phyloP scores from a whole-genome alignment of 1,140 invertebrate genomes.

The Prorops nasuta region DNA sequence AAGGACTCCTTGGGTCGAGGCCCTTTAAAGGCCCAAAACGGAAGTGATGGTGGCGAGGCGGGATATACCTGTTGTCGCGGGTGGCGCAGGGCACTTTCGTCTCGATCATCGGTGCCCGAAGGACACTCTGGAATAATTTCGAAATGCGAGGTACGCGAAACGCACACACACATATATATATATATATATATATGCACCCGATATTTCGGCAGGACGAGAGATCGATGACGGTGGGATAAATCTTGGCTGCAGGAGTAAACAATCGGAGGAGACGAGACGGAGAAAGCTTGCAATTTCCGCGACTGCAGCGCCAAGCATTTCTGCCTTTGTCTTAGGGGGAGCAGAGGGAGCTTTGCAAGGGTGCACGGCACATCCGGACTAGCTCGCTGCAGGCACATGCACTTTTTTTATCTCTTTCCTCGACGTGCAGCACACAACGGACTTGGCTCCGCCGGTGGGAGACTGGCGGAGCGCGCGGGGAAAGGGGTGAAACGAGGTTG shows the following conservation, averaged over 20 bases:
- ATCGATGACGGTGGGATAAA: too few species aligned
- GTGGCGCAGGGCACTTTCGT: too few species aligned
- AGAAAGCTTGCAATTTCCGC: conserved; percentile 44
- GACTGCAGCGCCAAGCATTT: conserved; percentile 49
- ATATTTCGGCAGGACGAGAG: too few species aligned
- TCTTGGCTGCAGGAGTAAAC: too few species aligned
- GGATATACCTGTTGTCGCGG: too few species aligned
- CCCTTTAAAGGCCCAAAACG: conserved; percentile 43
- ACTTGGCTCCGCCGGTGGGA: conserved; percentile 2
- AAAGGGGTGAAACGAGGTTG: conserved; percentile 26
- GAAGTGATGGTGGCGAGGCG: too few species aligned
- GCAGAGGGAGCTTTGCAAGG: conserved; percentile 5
- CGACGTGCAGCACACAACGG: conserved; percentile 26
- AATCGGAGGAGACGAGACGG: not conserved
- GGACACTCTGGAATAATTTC: too few species aligned
- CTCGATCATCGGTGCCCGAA: too few species aligned
- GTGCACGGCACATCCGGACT: conserved; percentile 3
- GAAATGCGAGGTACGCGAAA: too few species aligned
- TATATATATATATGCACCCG: not conserved
- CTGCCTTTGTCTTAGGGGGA: conserved; percentile 36
- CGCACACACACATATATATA: too few species aligned
- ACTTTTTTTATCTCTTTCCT: conserved; percentile 41
- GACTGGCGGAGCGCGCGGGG: not conserved
- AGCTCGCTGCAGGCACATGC: conserved; percentile 31
- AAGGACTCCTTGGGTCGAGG: conserved; percentile 35